Evolutionary conservation across 2,888 invertebrate genomes (phyloP).

Genomic region (Epsilonema sp.): DNA sequence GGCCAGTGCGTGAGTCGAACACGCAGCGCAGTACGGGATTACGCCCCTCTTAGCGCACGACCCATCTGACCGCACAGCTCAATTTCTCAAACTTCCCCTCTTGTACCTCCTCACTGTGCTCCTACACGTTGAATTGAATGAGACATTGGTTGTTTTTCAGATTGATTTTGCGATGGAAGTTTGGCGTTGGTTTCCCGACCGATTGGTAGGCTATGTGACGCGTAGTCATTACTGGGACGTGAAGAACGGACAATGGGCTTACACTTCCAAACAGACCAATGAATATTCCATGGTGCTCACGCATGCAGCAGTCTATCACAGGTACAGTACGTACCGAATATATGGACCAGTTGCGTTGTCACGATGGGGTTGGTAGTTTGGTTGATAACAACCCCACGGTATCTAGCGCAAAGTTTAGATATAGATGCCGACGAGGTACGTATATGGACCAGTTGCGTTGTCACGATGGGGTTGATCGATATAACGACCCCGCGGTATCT

Average conservation of each 20-base stretch:
- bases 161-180: slow-evolving; percentile 50
- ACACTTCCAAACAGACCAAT: slow-evolving; percentile 40
- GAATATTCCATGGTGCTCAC: slow-evolving; percentile 85
- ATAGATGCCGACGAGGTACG: no score
- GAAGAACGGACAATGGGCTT: slow-evolving; percentile 33
- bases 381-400: no score
- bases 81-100: no score
- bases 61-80: no score
- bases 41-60: no score
- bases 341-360: not conserved
- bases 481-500: no score
- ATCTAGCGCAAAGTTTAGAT: no score
- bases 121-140: no score
- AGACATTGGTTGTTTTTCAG: no score
- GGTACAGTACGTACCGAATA: not conserved
- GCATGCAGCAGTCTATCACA: slow-evolving; percentile 76
- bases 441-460: not conserved
- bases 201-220: slow-evolving; percentile 83
- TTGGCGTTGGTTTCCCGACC: slow-evolving; percentile 79
- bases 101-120: no score
- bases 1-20: no score
- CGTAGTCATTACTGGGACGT: slow-evolving; percentile 89
- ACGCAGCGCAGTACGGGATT: no score
- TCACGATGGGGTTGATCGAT: not conserved
- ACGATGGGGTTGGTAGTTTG: not conserved